Base-by-base conservation (phyloP, 2,888 invertebrate species). In the Epinotia bilunana region DNA sequence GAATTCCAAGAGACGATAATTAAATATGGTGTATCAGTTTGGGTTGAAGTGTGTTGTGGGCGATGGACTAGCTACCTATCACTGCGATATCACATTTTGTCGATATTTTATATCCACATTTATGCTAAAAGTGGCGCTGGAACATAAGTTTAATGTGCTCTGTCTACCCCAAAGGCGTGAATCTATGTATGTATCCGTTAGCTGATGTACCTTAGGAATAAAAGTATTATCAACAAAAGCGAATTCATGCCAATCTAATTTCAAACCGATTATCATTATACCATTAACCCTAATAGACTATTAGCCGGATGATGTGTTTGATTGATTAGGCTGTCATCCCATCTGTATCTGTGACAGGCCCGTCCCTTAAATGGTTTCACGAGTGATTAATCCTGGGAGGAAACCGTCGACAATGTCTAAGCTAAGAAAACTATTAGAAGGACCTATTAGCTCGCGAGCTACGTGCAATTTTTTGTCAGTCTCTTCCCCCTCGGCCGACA, bases 271-370 rank as follows among this genome's bases (percentile, higher is more conserved):
- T 18, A 28, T 11, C 49, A 16, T 23, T 46, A 55, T 67, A 13
- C 55, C 53, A 71, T 71, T 62, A 71, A 62, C 62, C 13, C 53
- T 55, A 67, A 65, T 60, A 73, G 49, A 49, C 65, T 58, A 73
- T 60, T 58, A 67, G 18, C 33, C 65, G 46, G 28, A 13, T 46
- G 46, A 46, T 20, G 39, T 20, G 28, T 33, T 60, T 65, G 65
- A 73, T 73, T 49, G 73, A 67, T 67, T 53, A 53, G 12, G 73
- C 60, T 73, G 65, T 73, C 73, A 39, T 60, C 65, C 73, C 73
- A 33, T 73, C 28, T 60, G 60, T 67, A 64, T 43, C 20, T 33
- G 43, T 60, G 69, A 46, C 58, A 46, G 18, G 5, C 39, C 1
- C 39, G 16, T 58, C 55, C 11, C 65, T 73, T 53, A 33, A 73